These are phyloP conservation scores for Orchesellides sinensis DNA, from an alignment of 2,888 invertebrate genomes.

Conservation along the genomic window DNA sequence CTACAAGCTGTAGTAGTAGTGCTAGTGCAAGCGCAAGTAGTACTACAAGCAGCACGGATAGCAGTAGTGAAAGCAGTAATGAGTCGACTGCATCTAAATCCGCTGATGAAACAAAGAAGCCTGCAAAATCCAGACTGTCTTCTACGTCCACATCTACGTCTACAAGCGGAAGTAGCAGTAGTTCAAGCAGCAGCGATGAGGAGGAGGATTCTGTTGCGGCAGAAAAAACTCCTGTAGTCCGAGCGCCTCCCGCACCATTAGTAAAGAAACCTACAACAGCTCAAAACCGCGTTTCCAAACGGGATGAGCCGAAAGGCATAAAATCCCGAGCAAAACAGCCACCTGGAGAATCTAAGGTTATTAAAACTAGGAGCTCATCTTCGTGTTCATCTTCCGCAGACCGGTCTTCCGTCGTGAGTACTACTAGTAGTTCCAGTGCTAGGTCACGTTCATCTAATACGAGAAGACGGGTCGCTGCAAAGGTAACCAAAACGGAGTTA, in stretches of 20 bases:
- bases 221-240: slow-evolving; percentile 49
- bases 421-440: slow-evolving; percentile 59
- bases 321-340: slow-evolving; percentile 31
- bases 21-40: slow-evolving; percentile 53
- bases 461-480: background rate
- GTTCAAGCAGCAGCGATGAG: slow-evolving; percentile 41
- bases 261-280: slow-evolving; percentile 33
- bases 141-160: slow-evolving; percentile 60
- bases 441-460: slow-evolving; percentile 54
- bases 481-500: slow-evolving; percentile 49
- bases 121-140: slow-evolving; percentile 41
- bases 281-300: slow-evolving; percentile 51
- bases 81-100: slow-evolving; percentile 55
- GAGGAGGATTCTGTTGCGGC: slow-evolving; percentile 25
- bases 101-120: slow-evolving; percentile 37
- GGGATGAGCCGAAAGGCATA: slow-evolving; percentile 43
- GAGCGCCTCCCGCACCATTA: slow-evolving; percentile 42
- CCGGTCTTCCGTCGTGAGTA: slow-evolving; percentile 48
- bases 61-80: slow-evolving; percentile 62
- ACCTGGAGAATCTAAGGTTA: slow-evolving; percentile 26
- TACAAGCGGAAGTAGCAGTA: slow-evolving; percentile 41
- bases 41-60: slow-evolving; percentile 44
- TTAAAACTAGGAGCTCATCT: slow-evolving; percentile 54
- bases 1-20: slow-evolving; percentile 60
- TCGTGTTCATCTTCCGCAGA: slow-evolving; percentile 63